These are phyloP conservation scores for Drosophila chauvacae DNA, from an alignment of 1,140 invertebrate genomes.

Conservation along the genomic window DNA sequence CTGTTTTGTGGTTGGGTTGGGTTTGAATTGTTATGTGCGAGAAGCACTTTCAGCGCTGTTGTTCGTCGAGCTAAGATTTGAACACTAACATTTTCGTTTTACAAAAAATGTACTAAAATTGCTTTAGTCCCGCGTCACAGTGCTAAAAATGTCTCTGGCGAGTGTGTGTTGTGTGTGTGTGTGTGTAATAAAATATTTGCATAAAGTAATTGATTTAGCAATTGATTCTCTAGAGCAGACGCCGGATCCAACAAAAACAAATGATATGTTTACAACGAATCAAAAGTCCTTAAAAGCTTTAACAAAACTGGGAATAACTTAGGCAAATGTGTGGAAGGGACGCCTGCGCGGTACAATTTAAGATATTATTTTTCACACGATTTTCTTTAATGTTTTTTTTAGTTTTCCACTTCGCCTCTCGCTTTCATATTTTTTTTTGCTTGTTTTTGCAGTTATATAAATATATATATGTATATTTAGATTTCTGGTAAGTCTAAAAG, in stretches of 20 bases:
- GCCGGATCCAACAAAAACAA: slow-evolving; percentile 53
- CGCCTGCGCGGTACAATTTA: slow-evolving; percentile 28
- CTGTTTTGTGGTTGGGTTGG: slow-evolving; percentile 13
- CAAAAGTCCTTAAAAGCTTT: slow-evolving; percentile 56
- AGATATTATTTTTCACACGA: slow-evolving; percentile 15
- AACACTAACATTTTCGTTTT: slow-evolving; percentile 76
- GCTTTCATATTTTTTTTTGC: slow-evolving; percentile 3
- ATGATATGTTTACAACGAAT: slow-evolving; percentile 75
- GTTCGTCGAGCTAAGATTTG: slow-evolving; percentile 73
- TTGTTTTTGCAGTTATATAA: slow-evolving; percentile 56
- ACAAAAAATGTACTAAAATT: slow-evolving; percentile 76
- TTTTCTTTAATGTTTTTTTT: slow-evolving; percentile 14
- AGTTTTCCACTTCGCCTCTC: slow-evolving; percentile 17
- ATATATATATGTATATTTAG: slow-evolving; percentile 44
- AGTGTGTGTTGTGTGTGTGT: slow-evolving; percentile 6
- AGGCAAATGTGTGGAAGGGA: slow-evolving; percentile 32
- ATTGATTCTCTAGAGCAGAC: slow-evolving; percentile 34
- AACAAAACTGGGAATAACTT: slow-evolving; percentile 58
- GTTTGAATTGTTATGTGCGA: background rate
- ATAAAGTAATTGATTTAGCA: slow-evolving; percentile 54
- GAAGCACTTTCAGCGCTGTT: slow-evolving; percentile 63
- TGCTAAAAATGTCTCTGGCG: slow-evolving; percentile 50
- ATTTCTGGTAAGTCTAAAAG: slow-evolving; percentile 66
- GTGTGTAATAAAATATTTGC: slow-evolving; percentile 28
- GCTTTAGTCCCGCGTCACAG: slow-evolving; percentile 57